phyloP scores from a whole-genome alignment of 92 coral and sea anemone genomes.

The Porites divaricata region DNA sequence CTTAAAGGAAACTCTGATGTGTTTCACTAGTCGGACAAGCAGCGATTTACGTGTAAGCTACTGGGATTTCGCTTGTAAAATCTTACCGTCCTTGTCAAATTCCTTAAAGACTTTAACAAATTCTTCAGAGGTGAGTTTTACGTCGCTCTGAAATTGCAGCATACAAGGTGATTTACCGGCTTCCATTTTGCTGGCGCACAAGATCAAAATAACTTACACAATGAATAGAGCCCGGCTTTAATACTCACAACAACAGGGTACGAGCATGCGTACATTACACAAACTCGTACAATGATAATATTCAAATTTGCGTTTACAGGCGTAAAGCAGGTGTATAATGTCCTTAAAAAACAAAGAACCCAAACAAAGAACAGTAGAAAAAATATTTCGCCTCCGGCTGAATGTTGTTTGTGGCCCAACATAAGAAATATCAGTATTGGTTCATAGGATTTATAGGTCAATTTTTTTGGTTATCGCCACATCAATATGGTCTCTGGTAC shows the following conservation, averaged over 20 bases:
- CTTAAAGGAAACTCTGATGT: not conserved
- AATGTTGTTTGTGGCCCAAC: not conserved
- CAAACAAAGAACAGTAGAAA: not conserved
- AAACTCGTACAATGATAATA: not conserved
- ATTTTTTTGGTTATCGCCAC: not conserved
- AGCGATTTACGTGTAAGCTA: not conserved
- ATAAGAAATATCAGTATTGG: not conserved
- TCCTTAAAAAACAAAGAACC: not conserved
- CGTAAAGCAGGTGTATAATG: constrained; percentile 27
- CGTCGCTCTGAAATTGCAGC: constrained; percentile 52
- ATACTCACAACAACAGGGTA: not conserved
- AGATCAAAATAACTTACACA: constrained; percentile 37
- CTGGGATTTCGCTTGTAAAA: not conserved
- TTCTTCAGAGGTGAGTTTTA: constrained; percentile 58
- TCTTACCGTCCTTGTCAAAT: constrained; percentile 67
- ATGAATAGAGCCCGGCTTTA: constrained; percentile 15
- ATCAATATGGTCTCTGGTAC: not conserved
- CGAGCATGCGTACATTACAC: constrained; percentile 31
- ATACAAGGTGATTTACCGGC: constrained; percentile 27
- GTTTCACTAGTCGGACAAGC: not conserved
- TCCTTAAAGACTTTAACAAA: constrained; percentile 65
- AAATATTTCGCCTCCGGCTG: not conserved
- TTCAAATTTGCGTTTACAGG: constrained; percentile 31
- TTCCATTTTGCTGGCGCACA: constrained; percentile 38
- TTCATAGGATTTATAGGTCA: not conserved